A percentile compares a stretch with the other conserved stretches of the same genome.
These are phyloP conservation scores for Sycophila sp. DNA, from an alignment of 1,140 invertebrate species.

Conservation along the genomic window DNA sequence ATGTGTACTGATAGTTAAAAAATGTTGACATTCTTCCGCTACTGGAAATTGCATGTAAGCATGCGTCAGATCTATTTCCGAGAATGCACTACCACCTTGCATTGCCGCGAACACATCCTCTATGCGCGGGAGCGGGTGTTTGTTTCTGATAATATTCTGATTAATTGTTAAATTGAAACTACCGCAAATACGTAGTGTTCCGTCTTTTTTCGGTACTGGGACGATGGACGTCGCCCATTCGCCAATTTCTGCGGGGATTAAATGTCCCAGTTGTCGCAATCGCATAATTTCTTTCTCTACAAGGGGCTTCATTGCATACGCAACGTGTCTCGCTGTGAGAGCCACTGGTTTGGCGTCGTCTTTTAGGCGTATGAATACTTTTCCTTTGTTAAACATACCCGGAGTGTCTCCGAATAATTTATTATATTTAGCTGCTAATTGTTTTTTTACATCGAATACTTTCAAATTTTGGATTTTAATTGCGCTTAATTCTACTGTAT, in stretches of 20 bases:
- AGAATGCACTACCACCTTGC: conserved; percentile 12
- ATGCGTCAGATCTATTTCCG: conserved; percentile 19
- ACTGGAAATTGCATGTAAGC: conserved; percentile 39
- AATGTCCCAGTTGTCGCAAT: conserved; percentile 30
- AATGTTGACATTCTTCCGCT: neutral
- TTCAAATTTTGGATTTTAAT: neutral
- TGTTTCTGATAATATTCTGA: neutral
- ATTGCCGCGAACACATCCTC: conserved; percentile 34
- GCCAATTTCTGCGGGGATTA: conserved; percentile 38
- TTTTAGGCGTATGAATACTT: neutral
- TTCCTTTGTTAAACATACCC: neutral
- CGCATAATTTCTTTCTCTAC: conserved; percentile 38
- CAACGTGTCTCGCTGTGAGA: conserved; percentile 17
- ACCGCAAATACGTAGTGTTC: conserved; percentile 47
- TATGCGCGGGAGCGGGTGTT: neutral
- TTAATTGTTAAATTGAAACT: neutral
- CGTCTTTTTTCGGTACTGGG: conserved; percentile 54
- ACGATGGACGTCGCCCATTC: conserved; percentile 62
- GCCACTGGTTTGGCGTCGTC: neutral
- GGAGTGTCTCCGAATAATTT: neutral
- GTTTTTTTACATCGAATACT: too few species aligned
- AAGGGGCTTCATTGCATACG: conserved; percentile 27
- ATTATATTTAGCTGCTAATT: too few species aligned
- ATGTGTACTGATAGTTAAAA: conserved; percentile 41
- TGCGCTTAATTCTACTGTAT: neutral